Evolutionary conservation across 1,140 invertebrate species (phyloP).

Genomic region (Reticulitermes speratus): DNA sequence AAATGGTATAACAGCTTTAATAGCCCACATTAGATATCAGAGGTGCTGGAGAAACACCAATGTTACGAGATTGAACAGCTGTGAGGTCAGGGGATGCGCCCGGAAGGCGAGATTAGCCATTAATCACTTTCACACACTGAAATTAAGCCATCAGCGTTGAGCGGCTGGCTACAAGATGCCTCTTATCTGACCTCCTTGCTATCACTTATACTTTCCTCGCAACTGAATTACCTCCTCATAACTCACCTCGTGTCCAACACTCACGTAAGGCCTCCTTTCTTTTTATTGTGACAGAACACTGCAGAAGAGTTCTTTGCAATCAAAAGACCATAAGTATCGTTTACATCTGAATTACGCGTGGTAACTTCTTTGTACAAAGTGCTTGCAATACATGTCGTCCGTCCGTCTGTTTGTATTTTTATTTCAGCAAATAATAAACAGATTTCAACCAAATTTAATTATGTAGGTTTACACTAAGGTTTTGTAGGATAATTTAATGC

Average conservation of each 20-base stretch:
- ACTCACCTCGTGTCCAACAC: not conserved
- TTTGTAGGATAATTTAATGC: too few relatives aligned
- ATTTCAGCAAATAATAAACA: too few relatives aligned
- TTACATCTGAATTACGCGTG: too few relatives aligned
- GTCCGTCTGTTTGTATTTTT: too few relatives aligned
- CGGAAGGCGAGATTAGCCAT: not conserved
- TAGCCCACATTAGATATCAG: not conserved
- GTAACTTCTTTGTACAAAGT: too few relatives aligned
- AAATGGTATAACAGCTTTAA: not conserved
- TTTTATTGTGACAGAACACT: not conserved
- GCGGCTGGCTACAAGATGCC: not conserved
- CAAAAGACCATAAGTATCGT: too few relatives aligned
- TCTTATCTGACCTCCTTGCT: not conserved
- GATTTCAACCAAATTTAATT: too few relatives aligned
- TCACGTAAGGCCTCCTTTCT: not conserved
- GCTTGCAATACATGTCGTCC: too few relatives aligned
- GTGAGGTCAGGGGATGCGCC: not conserved
- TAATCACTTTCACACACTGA: not conserved
- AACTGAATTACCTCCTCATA: not conserved
- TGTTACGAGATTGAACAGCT: not conserved
- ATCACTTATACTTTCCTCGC: not conserved
- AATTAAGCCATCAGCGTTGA: not conserved
- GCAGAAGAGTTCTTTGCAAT: too few relatives aligned
- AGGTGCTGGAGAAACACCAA: not conserved
- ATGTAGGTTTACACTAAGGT: too few relatives aligned